Conservation (phyloP, 2,797 vertebrate species). For the Calcarius lapponicus region DNA sequence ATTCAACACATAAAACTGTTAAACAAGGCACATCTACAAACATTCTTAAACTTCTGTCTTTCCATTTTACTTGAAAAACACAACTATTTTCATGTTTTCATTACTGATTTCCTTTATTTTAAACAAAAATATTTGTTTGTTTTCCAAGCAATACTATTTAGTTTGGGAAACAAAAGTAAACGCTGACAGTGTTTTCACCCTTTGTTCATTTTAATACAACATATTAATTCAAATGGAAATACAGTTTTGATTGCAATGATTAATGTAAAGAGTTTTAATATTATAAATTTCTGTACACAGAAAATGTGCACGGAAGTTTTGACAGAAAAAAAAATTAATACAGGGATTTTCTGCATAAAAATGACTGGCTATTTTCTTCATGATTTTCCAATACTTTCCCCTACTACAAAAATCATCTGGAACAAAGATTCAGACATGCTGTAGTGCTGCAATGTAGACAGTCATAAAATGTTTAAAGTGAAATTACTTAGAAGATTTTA, state of each 20-base stretch:
- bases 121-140: neutral
- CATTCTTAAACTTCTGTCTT: slow-evolving; percentile 63
- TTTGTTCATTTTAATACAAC: neutral
- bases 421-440: neutral
- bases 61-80: neutral
- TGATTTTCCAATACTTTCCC: neutral
- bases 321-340: neutral
- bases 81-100: neutral
- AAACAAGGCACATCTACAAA: slow-evolving; percentile 78
- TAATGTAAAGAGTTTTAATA: neutral
- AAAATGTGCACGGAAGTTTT: neutral
- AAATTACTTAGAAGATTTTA: neutral
- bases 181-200: neutral
- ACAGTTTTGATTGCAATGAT: neutral
- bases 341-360: neutral
- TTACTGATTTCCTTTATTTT: neutral
- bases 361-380: neutral
- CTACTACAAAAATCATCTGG: neutral
- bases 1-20: slow-evolving; percentile 89
- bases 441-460: neutral
- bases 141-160: neutral
- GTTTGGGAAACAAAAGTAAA: neutral
- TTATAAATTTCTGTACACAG: neutral
- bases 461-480: neutral
- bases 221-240: neutral